Base-by-base conservation (phyloP, 2,113 vertebrate species). In the Microcebus ravelobensis region DNA sequence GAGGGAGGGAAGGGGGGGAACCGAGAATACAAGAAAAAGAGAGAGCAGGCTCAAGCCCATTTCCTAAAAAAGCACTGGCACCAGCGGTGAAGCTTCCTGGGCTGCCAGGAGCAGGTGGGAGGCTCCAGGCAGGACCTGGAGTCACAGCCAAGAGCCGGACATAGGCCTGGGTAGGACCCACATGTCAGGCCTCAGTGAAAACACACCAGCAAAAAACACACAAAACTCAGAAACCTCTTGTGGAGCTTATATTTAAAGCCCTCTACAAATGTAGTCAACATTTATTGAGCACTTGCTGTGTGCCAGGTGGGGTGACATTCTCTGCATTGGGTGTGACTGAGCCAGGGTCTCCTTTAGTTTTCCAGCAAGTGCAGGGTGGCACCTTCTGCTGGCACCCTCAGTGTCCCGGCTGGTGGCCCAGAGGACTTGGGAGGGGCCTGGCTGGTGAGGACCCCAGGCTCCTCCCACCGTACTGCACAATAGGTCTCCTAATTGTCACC, bases 261-360 rank as follows among this genome's bases (percentile, higher is more conserved):
- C 13, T 57, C 29, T 29, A 14, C 4, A 13, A 68, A 85, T 3
- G 61, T 2, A 84, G 36, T 2, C 6, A 23, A 13, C 48, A 17
- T 8, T 27, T 8, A 5, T 7, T 17, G 34, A 50, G 34, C 11
- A 3, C 12, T 6, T 50, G 8, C 59, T 25, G 13, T 8, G 29
- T 3, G 4, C 61, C 21, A 1, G 2, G n/a, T 3, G 1, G 1
- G 42, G 5, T 2, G 15, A 29, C 57, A 1, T 0, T n/a, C 6
- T 29, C 77, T 42, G 27, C 70, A 15, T 17, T 12, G 21, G 61
- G 14, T 13, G 8, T 21, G 34, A 0, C 14, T 12, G 9, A 83
- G 8, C 59, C 59, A 18, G 34, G 3, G 27, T 13, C 15, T 10
- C 76, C 36, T 74, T 81, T n/a, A 21, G 21, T 55, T 18, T 57